Evolutionary conservation across 2,888 invertebrate species (phyloP), one percentile per base, ranked within the genome.

Genomic region (Drosophila niveifrons): DNA sequence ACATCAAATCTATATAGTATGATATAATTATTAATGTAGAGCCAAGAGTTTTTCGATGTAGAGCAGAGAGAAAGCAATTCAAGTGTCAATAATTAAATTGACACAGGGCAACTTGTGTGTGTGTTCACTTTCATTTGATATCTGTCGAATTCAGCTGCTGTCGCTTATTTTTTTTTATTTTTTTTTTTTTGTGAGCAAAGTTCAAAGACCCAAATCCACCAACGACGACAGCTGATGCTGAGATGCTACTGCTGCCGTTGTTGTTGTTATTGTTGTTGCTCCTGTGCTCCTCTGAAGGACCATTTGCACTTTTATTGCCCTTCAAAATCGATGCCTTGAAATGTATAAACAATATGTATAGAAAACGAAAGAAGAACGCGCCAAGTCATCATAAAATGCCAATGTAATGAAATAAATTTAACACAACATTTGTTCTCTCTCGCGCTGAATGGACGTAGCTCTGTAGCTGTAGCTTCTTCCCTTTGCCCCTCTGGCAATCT

Each of bases 391-490:
- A 84, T 81, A 77, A 86, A 86, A 83, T 69, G 73, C 70, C 85
- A 84, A 69, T 78, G 75, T 66, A 86, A 87, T 87, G 80, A 87
- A 88, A 78, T 80, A 81, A 89, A 85, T 80, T 83, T 71, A 73
- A 82, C 72, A 74, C 76, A 82, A 87, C 89, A 82, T 88, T 87
- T 87, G 87, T 74, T 73, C 64, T 51, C 64, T 51, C 67, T 17
- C 43, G 36, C 36, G 11, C 2, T n/a, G 36, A 36, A 36, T 36
- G 36, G 36, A 36, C n/a, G n/a, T n/a, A 36, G n/a, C 36, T 36
- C 3, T 3, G 11, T 11, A 34, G 34, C 3, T 3, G 11, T 11
- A 34, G 34, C 11, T 34, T 34, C 34, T n/a, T n/a, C 36, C 36
- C 36, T 36, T 36, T 4, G 6, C 23, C 23, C 23, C 18, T 28